phyloP scores from a whole-genome alignment of 2,888 invertebrate genomes.

The Aethes cnicana region DNA sequence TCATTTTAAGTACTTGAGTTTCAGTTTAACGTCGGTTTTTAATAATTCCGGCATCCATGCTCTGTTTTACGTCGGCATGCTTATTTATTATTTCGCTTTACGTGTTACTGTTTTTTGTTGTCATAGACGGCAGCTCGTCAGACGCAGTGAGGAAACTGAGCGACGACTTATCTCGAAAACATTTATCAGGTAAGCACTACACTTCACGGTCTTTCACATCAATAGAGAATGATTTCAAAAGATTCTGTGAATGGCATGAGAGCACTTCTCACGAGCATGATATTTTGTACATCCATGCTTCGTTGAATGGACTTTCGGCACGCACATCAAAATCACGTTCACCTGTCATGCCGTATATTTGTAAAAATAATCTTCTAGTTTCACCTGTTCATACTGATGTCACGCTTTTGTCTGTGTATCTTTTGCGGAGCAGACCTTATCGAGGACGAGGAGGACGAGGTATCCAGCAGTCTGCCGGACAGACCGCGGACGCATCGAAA shows the following conservation, averaged over 20 bases:
- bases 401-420: slow-evolving; percentile 52
- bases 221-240: slow-evolving; percentile 33
- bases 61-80: slow-evolving; percentile 64
- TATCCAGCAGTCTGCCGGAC: slow-evolving; percentile 72
- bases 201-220: slow-evolving; percentile 22
- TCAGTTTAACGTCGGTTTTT: slow-evolving; percentile 1
- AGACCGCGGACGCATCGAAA: slow-evolving; percentile 75
- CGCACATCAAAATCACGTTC: slow-evolving; percentile 46
- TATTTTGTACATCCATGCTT: too few species aligned
- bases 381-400: slow-evolving; percentile 48
- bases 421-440: slow-evolving; percentile 76
- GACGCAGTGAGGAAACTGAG: slow-evolving; percentile 76
- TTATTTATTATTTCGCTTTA: slow-evolving; percentile 69
- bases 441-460: slow-evolving; percentile 82
- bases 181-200: slow-evolving; percentile 73
- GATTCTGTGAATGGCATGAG: slow-evolving; percentile 52
- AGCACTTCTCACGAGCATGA: slow-evolving; percentile 54
- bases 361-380: slow-evolving; percentile 43
- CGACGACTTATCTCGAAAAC: slow-evolving; percentile 80
- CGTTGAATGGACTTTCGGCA: slow-evolving; percentile 45
- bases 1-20: slow-evolving; percentile 5
- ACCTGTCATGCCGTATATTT: slow-evolving; percentile 37
- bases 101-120: slow-evolving; percentile 75
- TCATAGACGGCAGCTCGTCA: slow-evolving; percentile 78
- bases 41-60: slow-evolving; percentile 21